Percentiles rank a stretch among this genome's conserved stretches.
These are phyloP conservation scores for Chelonus formosanus DNA, from an alignment of 2,888 invertebrate genomes.

Conservation along the genomic window DNA sequence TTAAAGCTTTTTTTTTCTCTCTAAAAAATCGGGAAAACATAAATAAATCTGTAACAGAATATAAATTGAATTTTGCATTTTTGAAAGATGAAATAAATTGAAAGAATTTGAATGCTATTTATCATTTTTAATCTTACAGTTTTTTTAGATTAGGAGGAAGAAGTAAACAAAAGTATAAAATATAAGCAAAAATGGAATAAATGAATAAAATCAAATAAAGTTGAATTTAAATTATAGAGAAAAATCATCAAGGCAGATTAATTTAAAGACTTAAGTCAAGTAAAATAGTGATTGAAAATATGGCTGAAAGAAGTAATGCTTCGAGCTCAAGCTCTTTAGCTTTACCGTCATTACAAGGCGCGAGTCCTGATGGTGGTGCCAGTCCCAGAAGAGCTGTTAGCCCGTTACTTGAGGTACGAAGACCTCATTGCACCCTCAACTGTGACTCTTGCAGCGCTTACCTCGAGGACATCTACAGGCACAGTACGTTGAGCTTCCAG, in stretches of 20 bases:
- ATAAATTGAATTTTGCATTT: too few relatives aligned
- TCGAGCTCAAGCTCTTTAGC: conserved; percentile 59
- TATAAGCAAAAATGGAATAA: too few relatives aligned
- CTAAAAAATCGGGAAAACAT: too few relatives aligned
- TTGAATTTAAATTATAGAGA: too few relatives aligned
- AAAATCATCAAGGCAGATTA: too few relatives aligned
- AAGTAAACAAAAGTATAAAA: too few relatives aligned
- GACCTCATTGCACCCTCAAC: conserved; percentile 78
- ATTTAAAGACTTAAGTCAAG: not conserved
- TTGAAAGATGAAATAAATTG: too few relatives aligned
- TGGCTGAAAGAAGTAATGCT: conserved; percentile 58
- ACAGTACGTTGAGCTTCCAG: conserved; percentile 57
- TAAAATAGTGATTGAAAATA: conserved; percentile 32
- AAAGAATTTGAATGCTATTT: too few relatives aligned
- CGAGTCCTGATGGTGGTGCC: conserved; percentile 60
- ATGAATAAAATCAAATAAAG: not conserved
- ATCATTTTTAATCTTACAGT: too few relatives aligned
- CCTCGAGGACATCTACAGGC: conserved; percentile 76
- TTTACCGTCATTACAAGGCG: conserved; percentile 55
- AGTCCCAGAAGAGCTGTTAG: conserved; percentile 74
- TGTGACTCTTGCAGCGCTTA: conserved; percentile 77
- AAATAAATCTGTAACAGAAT: too few relatives aligned
- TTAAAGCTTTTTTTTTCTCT: too few relatives aligned
- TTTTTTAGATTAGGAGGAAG: too few relatives aligned
- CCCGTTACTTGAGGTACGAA: conserved; percentile 74